Evolutionary conservation across 2,113 vertebrate species (phyloP).

Genomic region (Misgurnus anguillicaudatus): DNA sequence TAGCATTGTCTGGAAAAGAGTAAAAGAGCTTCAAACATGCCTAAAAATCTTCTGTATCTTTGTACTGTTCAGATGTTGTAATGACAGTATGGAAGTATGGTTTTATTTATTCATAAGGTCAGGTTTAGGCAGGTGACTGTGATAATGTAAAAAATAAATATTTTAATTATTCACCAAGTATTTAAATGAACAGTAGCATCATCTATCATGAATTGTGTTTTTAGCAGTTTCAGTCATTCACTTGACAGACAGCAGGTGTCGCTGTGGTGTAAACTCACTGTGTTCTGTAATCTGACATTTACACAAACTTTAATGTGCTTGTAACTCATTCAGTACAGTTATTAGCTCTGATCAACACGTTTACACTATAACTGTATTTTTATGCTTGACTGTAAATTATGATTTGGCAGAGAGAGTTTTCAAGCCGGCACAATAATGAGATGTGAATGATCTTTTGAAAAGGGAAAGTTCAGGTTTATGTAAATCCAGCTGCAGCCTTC

Average conservation of each 20-base stretch:
- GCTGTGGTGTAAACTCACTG: not conserved
- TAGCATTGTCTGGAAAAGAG: not conserved
- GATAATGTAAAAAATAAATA: not conserved
- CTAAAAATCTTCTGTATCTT: too few species aligned
- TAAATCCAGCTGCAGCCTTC: slow-evolving; percentile 17
- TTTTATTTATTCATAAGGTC: too few species aligned
- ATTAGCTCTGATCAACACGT: too few species aligned
- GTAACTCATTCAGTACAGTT: not conserved
- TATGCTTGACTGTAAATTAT: not conserved
- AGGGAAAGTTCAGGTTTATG: not conserved
- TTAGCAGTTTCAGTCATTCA: not conserved
- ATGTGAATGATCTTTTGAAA: slow-evolving; percentile 20
- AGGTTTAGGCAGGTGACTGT: not conserved
- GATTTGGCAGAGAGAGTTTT: not conserved
- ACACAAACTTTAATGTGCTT: not conserved
- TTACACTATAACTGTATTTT: not conserved
- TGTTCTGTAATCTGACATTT: not conserved
- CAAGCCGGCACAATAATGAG: not conserved
- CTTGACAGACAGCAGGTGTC: not conserved
- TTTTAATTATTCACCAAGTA: not conserved
- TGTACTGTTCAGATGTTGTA: too few species aligned
- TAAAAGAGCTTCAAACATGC: not conserved
- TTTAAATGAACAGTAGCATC: not conserved
- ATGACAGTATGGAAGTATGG: too few species aligned
- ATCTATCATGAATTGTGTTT: not conserved